Evolutionary conservation across 2,113 vertebrate genomes (phyloP).

Genomic region (Megaleporinus macrocephalus): DNA sequence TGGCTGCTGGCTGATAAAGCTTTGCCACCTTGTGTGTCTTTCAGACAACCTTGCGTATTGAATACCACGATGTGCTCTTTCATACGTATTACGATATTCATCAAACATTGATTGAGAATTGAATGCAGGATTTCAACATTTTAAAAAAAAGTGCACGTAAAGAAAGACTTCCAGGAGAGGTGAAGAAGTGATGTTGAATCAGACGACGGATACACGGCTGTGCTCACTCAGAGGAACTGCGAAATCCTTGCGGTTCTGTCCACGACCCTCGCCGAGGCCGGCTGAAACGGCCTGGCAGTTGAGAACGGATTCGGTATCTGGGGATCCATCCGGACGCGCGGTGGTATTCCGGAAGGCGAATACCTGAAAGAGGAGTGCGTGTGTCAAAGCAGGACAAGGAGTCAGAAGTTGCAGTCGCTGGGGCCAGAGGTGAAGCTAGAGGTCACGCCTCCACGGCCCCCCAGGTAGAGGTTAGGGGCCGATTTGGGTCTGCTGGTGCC

Average conservation of each 20-base stretch:
- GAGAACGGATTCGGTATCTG: background rate
- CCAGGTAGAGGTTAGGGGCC: conserved; percentile 88
- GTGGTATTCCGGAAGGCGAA: background rate
- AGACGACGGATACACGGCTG: background rate
- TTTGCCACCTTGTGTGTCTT: conserved; percentile 22
- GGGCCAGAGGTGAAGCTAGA: conserved; percentile 62
- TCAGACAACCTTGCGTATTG: background rate
- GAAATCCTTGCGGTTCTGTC: background rate
- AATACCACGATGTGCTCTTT: conserved; percentile 8
- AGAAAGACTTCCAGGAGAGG: background rate
- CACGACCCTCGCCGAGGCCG: background rate
- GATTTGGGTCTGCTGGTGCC: conserved; percentile 81
- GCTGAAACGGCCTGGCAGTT: background rate
- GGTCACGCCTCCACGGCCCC: conserved; percentile 74
- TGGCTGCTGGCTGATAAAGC: conserved; percentile 4
- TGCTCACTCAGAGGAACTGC: background rate
- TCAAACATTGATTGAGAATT: background rate
- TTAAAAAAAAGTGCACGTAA: conserved; percentile 9
- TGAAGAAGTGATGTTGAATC: background rate
- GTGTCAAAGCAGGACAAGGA: background rate
- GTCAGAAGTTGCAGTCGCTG: conserved; percentile 54
- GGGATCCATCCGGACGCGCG: background rate
- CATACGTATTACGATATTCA: background rate
- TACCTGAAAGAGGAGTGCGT: background rate
- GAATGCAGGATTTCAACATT: background rate